Evolutionary conservation across 2,888 invertebrate species (phyloP), one percentile per base, ranked within the genome.

Genomic region (Perithous albicinctus): DNA sequence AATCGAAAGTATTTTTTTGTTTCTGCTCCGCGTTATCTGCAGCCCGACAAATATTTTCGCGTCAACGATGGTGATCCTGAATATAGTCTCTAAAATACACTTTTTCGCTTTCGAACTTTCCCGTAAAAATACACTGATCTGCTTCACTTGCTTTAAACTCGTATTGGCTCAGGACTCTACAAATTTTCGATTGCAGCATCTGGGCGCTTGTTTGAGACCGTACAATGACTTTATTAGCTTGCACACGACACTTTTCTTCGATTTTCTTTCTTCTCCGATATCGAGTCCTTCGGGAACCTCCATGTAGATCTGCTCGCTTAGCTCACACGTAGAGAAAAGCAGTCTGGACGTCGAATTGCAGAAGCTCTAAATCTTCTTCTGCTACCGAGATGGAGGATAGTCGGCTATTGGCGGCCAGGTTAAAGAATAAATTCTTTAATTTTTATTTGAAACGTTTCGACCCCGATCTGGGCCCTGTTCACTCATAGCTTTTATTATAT

Each of bases 101-200:
- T 67, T 56, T 78, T 29, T 73, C 61, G 29, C 64, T 59, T 2
- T 78, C 66, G 18, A 73, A 67, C 35, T 74, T 35, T 12, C 76
- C 76, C n/a, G 61, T 26, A 59, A 77, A 86, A 29, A 88, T 32
- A 61, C 86, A 87, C n/a, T 81, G 75, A 66, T 88, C 87, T 38
- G 77, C 80, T n/a, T 85, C 69, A 43, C 77, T 79, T 23, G 80
- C 63, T 48, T 76, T 54, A n/a, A 86, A 77, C n/a, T 81, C 80
- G 32, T 78, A 75, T 43, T 73, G 74, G 8, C 64, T 56, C 20
- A 86, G 35, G 43, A 85, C 84, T 5, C 26, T 6, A 67, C 63
- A 10, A 85, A 80, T n/a, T 41, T 56, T 59, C 41, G 4, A 18
- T 67, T 69, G 54, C 69, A 69, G n/a, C 41, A 69, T 7, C 69